Percentiles rank a stretch among this genome's conserved stretches.
phyloP scores from a whole-genome alignment of 2,113 vertebrate species.

The Phaethon lepturus region DNA sequence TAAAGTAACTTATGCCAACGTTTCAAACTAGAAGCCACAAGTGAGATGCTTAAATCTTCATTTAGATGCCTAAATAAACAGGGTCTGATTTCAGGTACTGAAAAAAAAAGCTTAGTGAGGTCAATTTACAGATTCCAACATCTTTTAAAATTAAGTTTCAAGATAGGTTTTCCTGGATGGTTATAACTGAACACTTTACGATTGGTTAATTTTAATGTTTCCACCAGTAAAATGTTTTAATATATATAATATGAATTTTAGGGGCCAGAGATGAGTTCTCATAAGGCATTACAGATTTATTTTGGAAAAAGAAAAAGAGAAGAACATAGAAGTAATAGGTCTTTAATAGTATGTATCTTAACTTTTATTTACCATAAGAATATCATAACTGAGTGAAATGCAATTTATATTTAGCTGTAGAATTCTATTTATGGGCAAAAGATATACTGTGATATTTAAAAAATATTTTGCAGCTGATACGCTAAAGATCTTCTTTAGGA shows the following conservation, averaged over 20 bases:
- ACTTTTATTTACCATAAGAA: background rate
- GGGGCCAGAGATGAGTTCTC: background rate
- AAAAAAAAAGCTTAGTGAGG: background rate
- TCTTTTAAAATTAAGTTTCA: background rate
- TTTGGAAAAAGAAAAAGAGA: background rate
- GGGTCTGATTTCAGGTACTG: background rate
- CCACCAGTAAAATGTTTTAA: background rate
- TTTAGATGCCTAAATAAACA: background rate
- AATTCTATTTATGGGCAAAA: background rate
- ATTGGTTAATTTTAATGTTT: background rate
- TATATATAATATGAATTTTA: background rate
- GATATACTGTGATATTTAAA: background rate
- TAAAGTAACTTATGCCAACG: background rate
- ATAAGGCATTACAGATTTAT: background rate
- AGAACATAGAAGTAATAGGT: background rate
- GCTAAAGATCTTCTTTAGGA: background rate
- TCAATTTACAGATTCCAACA: background rate
- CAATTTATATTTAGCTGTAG: background rate
- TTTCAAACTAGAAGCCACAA: background rate
- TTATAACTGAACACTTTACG: background rate
- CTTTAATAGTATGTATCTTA: background rate
- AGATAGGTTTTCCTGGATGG: background rate
- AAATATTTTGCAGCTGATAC: background rate
- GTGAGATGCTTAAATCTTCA: background rate
- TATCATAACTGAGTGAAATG: background rate